Conservation (phyloP, 1,140 invertebrate species). For the Caenorhabditis brenneri region DNA sequence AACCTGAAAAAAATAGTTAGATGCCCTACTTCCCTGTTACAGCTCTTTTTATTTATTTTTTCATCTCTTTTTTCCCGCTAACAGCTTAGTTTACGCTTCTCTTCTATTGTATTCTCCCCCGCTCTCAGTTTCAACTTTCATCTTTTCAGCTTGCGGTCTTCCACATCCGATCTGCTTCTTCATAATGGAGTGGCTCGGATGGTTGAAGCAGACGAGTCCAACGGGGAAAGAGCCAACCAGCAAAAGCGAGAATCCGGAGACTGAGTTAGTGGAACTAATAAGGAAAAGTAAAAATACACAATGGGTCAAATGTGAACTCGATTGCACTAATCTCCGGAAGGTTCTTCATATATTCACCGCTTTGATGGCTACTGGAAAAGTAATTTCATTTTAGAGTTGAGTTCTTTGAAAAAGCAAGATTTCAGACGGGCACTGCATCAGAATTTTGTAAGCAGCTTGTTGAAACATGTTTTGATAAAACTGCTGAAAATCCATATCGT, state of each 20-base stretch:
- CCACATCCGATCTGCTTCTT: background rate
- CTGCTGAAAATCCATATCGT: background rate
- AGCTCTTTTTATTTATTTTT: no score
- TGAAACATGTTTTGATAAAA: background rate
- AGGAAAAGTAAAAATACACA: background rate
- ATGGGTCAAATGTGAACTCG: background rate
- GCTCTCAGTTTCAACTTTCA: background rate
- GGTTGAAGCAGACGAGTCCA: background rate
- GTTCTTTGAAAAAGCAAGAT: background rate
- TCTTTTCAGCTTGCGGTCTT: background rate
- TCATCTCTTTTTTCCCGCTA: no score
- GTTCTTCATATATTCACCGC: background rate
- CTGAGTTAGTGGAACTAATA: background rate
- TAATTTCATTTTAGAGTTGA: background rate
- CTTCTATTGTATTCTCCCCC: no score
- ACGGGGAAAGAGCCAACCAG: background rate
- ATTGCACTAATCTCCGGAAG: background rate
- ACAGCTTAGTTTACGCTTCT: no score
- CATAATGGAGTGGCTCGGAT: background rate
- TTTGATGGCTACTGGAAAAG: background rate
- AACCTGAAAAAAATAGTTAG: no score
- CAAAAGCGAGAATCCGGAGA: background rate
- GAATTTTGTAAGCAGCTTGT: background rate
- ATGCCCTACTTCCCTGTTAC: no score
- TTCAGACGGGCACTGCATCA: background rate